These are phyloP conservation scores for Chorisops tibialis DNA, from an alignment of 2,888 invertebrate genomes.

Conservation along the genomic window DNA sequence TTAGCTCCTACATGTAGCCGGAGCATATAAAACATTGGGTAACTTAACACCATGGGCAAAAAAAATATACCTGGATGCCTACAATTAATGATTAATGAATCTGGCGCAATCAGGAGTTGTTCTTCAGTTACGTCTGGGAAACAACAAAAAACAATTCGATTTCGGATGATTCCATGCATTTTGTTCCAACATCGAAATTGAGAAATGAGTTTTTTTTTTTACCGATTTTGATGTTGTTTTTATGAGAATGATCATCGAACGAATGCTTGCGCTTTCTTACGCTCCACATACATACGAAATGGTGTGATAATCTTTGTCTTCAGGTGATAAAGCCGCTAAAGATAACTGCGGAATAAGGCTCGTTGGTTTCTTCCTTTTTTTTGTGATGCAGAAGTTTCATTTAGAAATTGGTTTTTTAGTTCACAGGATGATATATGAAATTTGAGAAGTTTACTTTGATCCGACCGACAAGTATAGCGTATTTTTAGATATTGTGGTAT, in stretches of 20 bases:
- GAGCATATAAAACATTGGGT: not conserved
- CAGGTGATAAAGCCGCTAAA: conserved; percentile 21
- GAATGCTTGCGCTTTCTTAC: not conserved
- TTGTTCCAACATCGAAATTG: conserved; percentile 1
- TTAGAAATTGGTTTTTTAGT: conserved; percentile 6
- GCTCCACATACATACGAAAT: conserved; percentile 1
- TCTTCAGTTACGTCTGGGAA: conserved; percentile 12
- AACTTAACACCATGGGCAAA: not conserved
- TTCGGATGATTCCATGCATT: conserved; percentile 13
- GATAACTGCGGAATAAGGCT: conserved; percentile 1
- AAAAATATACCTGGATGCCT: not conserved
- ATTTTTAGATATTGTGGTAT: too few relatives aligned
- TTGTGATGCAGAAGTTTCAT: not conserved
- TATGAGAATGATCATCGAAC: not conserved
- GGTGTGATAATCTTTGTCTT: conserved; percentile 16
- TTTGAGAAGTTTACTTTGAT: conserved; percentile 16
- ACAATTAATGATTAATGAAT: conserved; percentile 20
- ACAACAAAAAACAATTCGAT: conserved; percentile 15
- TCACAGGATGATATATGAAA: conserved; percentile 16
- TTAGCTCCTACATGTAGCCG: too few relatives aligned
- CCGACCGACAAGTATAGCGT: conserved; percentile 5
- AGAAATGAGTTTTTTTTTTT: conserved; percentile 2
- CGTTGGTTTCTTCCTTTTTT: conserved; percentile 1
- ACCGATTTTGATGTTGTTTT: not conserved
- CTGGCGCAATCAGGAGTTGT: conserved; percentile 12